Evolutionary conservation across 2,113 vertebrate genomes (phyloP), one percentile per base, ranked within the genome.

Genomic region (Orcinus orca): DNA sequence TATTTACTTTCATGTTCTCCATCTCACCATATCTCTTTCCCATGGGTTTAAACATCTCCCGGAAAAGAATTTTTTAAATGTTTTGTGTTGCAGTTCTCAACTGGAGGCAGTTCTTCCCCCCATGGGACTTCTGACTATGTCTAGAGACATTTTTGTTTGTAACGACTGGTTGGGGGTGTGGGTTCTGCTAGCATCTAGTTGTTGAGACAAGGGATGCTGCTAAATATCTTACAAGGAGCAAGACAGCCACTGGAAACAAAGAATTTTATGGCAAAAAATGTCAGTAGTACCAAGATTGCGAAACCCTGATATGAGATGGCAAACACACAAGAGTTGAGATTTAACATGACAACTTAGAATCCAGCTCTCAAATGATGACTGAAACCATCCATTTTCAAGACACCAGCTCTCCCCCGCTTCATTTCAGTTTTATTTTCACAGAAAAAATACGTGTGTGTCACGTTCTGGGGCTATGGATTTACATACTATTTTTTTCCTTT

Each of bases 11-110:
- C 63, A 86, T 88, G 60, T 55, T 86, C 63, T 81, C 26, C 13
- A 85, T 91, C 26, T 95, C 20, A 87, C 65, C 63, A 71, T 88
- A 85, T 86, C 82, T 44, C 86, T 96, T 96, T 77, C 62, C 68
- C 94, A 92, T 63, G 73, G 31, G n/a, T 53, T 94, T 89, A 82
- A 84, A 58, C 41, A 89, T 90, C 8, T 77, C 33, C 21, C 87
- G 76, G 71, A 96, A 96, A 93, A 82, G 5, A 70, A 86, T 63
- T 44, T 96, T 88, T 77, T 29, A 81, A 81, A 84, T 84, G 62
- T 41, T 15, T 58, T 47, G 20, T 29, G 41, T 23, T 91, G 65
- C 2, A 29, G n/a, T 80, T 65, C 26, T 58, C n/a, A 76, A 21
- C 2, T 21, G 53, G 53, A 38, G 41, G 5, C 10, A 41, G 79